These are phyloP conservation scores for Porites rus DNA, from an alignment of 92 coral and sea anemone species.

Conservation along the genomic window DNA sequence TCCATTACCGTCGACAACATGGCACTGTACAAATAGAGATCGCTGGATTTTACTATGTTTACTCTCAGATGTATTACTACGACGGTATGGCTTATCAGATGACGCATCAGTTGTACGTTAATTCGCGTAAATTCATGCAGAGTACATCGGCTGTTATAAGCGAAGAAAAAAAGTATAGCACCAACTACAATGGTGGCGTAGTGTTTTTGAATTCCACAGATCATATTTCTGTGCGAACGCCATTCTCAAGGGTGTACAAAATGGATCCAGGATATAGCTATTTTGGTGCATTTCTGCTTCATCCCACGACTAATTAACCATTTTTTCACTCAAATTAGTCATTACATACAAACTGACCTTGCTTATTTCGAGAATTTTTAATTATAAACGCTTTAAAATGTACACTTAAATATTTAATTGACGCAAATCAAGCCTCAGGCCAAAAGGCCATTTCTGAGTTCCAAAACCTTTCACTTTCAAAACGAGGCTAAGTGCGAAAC, in stretches of 20 bases:
- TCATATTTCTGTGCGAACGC: slow-evolving; percentile 75
- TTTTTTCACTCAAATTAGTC: not conserved
- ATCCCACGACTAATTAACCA: slow-evolving; percentile 28
- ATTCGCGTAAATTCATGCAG: slow-evolving; percentile 75
- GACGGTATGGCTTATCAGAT: slow-evolving; percentile 66
- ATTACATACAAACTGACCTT: not conserved
- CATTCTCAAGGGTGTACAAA: slow-evolving; percentile 61
- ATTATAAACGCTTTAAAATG: no score
- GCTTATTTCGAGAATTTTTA: not conserved
- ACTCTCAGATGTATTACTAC: slow-evolving; percentile 92
- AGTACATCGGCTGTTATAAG: slow-evolving; percentile 63
- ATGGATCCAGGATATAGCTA: slow-evolving; percentile 62
- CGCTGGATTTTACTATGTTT: slow-evolving; percentile 84
- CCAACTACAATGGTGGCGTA: slow-evolving; percentile 90
- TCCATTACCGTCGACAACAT: slow-evolving; percentile 51
- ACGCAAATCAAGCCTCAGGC: no score
- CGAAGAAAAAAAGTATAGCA: slow-evolving; percentile 38
- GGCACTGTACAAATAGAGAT: slow-evolving; percentile 73
- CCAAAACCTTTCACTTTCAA: no score
- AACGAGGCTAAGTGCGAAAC: no score
- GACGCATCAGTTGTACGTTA: slow-evolving; percentile 78
- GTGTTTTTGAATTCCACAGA: slow-evolving; percentile 73
- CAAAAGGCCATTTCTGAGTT: no score
- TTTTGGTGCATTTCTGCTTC: slow-evolving; percentile 88
- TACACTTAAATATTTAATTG: no score